Evolutionary conservation across 2,888 invertebrate genomes (phyloP), one percentile per base, ranked within the genome.

Genomic region (Archips xylosteana): DNA sequence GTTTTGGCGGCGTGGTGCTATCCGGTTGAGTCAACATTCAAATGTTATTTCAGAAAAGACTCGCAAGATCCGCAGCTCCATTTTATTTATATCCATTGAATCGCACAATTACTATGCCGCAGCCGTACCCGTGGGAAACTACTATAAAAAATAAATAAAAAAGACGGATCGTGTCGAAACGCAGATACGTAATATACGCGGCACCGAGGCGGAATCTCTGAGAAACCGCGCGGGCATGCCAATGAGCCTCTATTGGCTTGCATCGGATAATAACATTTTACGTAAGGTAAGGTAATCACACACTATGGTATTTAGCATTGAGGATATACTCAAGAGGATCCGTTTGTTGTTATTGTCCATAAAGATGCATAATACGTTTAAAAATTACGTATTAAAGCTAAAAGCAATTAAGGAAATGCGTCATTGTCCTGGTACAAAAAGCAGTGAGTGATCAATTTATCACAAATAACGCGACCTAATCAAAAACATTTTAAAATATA

Each of bases 121-220:
- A 81, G 84, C 83, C 85, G 87, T 81, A 85, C 83, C 82, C 91
- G 92, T 92, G 92, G 88, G 92, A 92, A 92, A 85, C 82, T 82
- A 75, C 71, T 78, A 83, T 83, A 91, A 89, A 91, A 91, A 83
- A 75, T 66, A 86, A 75, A 79, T 77, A 78, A 81, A 83, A 86
- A 82, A 82, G 80, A 78, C 72, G 77, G 79, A 83, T 87, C 86
- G 86, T 86, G 85, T 87, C 78, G 80, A 85, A 87, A 86, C 86
- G 63, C 65, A 74, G 42, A 74, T 74, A 74, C 74, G 83, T 85
- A 82, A 86, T 86, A 82, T 90, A 89, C 90, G 83, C 69, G 78
- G 87, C 89, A 91, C 82, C 80, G 83, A 89, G 82, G 85, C 87
- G 89, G 88, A 89, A 89, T 91, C 89, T 92, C 90, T 74, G 82